Conservation (phyloP, 1,140 invertebrate genomes). For the Hylaeus volcanicus region DNA sequence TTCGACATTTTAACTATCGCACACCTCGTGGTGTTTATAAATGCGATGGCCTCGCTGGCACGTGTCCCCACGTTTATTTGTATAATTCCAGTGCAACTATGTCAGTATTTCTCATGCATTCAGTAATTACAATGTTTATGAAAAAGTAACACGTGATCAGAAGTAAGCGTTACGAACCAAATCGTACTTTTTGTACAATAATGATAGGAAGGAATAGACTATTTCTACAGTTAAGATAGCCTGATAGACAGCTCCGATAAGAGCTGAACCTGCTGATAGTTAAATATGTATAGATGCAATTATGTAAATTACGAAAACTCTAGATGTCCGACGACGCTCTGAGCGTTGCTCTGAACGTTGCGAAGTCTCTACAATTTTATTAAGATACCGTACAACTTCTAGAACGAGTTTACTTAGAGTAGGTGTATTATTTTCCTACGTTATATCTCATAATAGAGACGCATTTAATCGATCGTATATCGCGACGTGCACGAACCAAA, state of each 20-base stretch:
- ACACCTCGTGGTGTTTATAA: background rate
- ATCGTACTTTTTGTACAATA: slow-evolving; percentile 30
- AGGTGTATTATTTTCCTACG: slow-evolving; percentile 3
- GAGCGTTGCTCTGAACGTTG: too few species aligned
- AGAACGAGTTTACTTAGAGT: background rate
- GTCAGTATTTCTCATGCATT: background rate
- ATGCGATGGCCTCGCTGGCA: too few species aligned
- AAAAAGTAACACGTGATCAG: background rate
- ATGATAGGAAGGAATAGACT: background rate
- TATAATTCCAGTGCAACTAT: background rate
- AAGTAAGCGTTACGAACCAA: slow-evolving; percentile 6
- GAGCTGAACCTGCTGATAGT: slow-evolving; percentile 8
- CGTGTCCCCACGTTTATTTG: background rate
- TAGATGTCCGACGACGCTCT: background rate
- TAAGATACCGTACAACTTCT: background rate
- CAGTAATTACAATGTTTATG: background rate
- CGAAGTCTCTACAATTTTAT: background rate
- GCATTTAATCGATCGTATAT: slow-evolving; percentile 19
- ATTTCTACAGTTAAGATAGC: background rate
- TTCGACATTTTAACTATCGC: background rate
- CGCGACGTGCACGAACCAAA: background rate
- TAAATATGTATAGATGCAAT: slow-evolving; percentile 7
- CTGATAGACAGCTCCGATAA: too few species aligned
- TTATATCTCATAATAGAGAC: slow-evolving; percentile 21
- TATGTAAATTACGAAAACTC: background rate